These are phyloP conservation scores for Prorops nasuta DNA, from an alignment of 1,140 invertebrate genomes.

Conservation along the genomic window DNA sequence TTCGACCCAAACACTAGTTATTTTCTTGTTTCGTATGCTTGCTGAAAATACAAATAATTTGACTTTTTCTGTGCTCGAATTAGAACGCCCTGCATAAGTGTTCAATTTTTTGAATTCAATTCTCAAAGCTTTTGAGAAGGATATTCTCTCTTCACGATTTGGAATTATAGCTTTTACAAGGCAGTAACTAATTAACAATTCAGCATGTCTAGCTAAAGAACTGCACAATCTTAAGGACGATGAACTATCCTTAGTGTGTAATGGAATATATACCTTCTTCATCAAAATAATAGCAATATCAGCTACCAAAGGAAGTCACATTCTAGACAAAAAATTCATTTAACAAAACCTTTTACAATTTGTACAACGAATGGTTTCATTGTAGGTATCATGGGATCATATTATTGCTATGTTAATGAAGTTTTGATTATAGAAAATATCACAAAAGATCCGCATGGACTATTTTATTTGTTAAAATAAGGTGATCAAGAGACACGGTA, in stretches of 20 bases:
- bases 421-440: slow-evolving; percentile 28
- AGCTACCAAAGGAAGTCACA: slow-evolving; percentile 35
- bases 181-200: slow-evolving; percentile 20
- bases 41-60: slow-evolving; percentile 29
- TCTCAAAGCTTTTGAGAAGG: slow-evolving; percentile 29
- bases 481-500: too few relatives aligned
- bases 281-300: slow-evolving; percentile 37
- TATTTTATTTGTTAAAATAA: slow-evolving; percentile 11
- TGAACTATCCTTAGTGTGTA: slow-evolving; percentile 25
- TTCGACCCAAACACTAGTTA: slow-evolving; percentile 21
- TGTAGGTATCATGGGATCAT: slow-evolving; percentile 25
- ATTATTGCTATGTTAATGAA: slow-evolving; percentile 27
- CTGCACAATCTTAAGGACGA: slow-evolving; percentile 16
- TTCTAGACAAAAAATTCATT: slow-evolving; percentile 29
- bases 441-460: slow-evolving; percentile 17
- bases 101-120: slow-evolving; percentile 23
- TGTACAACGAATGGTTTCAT: slow-evolving; percentile 35
- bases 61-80: slow-evolving; percentile 20
- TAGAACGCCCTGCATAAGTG: slow-evolving; percentile 25
- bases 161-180: slow-evolving; percentile 15
- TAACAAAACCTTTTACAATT: slow-evolving; percentile 33
- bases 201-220: slow-evolving; percentile 23
- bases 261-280: slow-evolving; percentile 31
- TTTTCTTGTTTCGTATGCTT: slow-evolving; percentile 34
- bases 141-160: slow-evolving; percentile 27